Base-by-base conservation (phyloP, 2,888 invertebrate species). In the Eledona agricola region DNA sequence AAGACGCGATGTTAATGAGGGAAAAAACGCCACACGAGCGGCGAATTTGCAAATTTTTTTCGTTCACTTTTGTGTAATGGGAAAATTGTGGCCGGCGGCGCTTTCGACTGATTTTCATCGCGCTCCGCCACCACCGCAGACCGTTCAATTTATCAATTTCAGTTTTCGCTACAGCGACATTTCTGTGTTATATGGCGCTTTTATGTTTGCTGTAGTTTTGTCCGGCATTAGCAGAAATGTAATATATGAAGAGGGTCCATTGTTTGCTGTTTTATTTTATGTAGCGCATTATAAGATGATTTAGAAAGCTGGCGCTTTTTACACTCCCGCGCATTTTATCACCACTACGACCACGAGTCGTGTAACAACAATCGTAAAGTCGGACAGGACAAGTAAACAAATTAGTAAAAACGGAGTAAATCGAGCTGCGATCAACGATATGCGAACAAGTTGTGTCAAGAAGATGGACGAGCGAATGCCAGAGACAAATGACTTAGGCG, bases 81-180 rank as follows among this genome's bases (percentile, higher is more conserved):
- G 31, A 9, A 34, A 26, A 20, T 34, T 51, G 35, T 58, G 40
- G 28, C 29, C 59, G 52, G 57, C 32, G 62, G 63, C 58, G 57
- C 52, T 49, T 64, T 60, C 62, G 59, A 56, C 56, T 57, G 64
- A 67, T 66, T 65, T 66, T 65, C 65, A 66, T 66, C 65, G 64
- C 62, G 54, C 58, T 63, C 54, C 43, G 59, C 58, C 54, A 49
- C 58, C 55, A 57, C 61, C 51, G 49, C 37, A 31, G 32, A 50
- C 25, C 37, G 47, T 49, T 64, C 64, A 67, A 69, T 69, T 69
- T 69, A 69, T 69, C 69, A 69, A 69, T 66, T 69, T 66, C 66
- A 65, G 65, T 64, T 67, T 66, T 63, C 63, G 64, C 66, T 60
- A 59, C 62, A 59, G 58, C 58, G 65, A 65, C 64, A 69, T 61